Conservation (phyloP, 2,797 vertebrate genomes). For the Micrastur ruficollis region DNA sequence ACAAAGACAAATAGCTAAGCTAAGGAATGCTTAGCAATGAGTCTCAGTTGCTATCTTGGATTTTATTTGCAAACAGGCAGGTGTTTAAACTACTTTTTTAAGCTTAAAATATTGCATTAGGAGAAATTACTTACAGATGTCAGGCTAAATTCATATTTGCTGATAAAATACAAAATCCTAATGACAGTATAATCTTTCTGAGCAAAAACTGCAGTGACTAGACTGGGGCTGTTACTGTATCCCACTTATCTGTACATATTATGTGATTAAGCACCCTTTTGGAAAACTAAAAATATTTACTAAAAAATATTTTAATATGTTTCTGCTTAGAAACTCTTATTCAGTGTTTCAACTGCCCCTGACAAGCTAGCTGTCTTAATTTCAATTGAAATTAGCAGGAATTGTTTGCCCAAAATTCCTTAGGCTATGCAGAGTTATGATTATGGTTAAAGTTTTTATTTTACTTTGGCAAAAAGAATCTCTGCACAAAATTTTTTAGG, state of each 20-base stretch:
- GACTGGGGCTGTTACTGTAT: background rate
- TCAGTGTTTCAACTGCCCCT: background rate
- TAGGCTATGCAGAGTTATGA: background rate
- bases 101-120: background rate
- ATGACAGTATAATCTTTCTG: background rate
- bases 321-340: background rate
- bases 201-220: background rate
- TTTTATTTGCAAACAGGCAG: background rate
- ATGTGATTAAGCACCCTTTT: background rate
- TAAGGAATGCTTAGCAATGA: background rate
- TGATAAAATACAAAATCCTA: background rate
- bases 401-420: background rate
- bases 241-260: background rate
- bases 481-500: background rate
- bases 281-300: background rate
- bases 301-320: background rate
- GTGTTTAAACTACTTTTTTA: background rate
- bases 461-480: background rate
- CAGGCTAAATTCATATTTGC: background rate
- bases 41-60: background rate
- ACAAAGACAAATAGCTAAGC: no score
- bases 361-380: background rate
- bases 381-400: background rate
- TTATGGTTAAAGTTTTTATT: background rate
- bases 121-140: background rate